Evolutionary conservation across 1,140 invertebrate genomes (phyloP).

Genomic region (Leptopilina boulardi): DNA sequence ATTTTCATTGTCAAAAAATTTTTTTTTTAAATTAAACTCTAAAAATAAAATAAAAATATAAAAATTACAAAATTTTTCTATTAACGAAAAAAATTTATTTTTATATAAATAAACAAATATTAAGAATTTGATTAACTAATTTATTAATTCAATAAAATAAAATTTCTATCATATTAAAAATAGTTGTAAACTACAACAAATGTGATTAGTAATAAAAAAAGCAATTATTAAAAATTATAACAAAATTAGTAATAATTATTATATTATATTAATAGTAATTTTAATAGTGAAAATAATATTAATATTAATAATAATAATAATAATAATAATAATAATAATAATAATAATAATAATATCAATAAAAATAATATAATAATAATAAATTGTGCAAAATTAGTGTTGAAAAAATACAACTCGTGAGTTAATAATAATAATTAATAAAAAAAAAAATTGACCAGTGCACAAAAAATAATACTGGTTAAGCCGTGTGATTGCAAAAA

Average conservation of each 20-base stretch:
- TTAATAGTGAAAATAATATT: background rate
- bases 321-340: background rate
- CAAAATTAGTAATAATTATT: background rate
- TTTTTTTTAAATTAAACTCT: no score
- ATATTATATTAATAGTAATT: background rate
- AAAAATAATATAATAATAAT: background rate
- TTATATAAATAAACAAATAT: no score
- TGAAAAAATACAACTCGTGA: background rate
- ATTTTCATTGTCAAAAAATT: no score
- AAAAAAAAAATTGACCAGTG: constrained; percentile 49
- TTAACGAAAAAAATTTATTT: no score
- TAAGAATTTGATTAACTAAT: no score
- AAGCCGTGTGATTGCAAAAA: background rate
- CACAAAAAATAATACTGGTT: constrained; percentile 59
- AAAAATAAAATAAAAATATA: no score
- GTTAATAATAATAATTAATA: background rate
- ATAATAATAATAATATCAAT: background rate
- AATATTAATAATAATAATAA: background rate
- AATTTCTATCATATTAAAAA: no score
- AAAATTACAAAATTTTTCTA: no score
- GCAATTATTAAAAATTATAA: no score
- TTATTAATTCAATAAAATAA: no score
- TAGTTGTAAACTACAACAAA: no score
- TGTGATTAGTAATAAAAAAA: no score
- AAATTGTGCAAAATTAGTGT: background rate